Conservation (phyloP, 23 tunicate species). For the Botrylloides violaceus region DNA sequence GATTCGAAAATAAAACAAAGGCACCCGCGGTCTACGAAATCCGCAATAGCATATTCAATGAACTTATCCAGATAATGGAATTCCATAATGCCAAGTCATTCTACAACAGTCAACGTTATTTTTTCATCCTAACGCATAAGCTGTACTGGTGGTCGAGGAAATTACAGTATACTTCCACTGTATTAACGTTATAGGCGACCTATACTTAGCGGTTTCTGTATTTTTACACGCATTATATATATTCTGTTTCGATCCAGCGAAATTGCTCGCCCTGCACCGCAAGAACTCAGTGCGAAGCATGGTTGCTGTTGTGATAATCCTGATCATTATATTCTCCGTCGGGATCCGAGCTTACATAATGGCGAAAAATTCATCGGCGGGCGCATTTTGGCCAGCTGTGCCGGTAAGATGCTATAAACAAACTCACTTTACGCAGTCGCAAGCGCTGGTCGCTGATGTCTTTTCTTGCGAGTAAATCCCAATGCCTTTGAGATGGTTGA, state of each 20-base stretch:
- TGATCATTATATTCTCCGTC: constrained; percentile 12
- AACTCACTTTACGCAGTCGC: not conserved
- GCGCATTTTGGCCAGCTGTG: constrained; percentile 29
- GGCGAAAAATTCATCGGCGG: constrained; percentile 11
- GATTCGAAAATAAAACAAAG: no score
- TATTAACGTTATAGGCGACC: no score
- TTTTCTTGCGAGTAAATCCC: not conserved
- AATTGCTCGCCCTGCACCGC: not conserved
- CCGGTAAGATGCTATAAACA: constrained; percentile 2
- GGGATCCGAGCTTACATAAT: constrained; percentile 15
- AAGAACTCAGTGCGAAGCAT: constrained; percentile 9
- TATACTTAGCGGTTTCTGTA: no score
- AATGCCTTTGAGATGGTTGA: not conserved
- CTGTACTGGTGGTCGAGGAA: no score
- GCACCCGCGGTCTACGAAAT: no score
- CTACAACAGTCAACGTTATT: no score
- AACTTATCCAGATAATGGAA: no score
- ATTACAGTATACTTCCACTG: no score
- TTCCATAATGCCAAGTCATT: no score
- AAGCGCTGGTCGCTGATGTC: not conserved
- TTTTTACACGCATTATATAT: no score
- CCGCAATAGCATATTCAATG: no score
- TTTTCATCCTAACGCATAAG: no score
- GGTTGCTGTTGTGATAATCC: not conserved
- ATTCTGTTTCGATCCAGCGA: not conserved